Conservation (phyloP, 1,140 invertebrate genomes). For the Micrasema longulum region DNA sequence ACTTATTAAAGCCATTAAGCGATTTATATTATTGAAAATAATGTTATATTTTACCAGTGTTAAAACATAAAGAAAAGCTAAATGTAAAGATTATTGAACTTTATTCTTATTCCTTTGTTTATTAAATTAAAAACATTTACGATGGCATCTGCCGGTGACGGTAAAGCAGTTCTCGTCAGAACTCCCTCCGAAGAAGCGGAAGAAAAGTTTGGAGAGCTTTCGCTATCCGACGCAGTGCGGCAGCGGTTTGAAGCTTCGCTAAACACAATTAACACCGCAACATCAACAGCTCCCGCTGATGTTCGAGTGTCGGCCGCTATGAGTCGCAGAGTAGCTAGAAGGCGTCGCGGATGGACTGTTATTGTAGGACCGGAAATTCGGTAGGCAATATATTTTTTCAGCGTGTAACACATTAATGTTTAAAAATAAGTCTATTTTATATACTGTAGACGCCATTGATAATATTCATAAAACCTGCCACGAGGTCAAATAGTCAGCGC, state of each 20-base stretch:
- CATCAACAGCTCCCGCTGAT: no score
- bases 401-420: neutral
- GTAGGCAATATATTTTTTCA: constrained; percentile 61
- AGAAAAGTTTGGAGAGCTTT: constrained; percentile 33
- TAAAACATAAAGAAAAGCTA: neutral
- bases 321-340: constrained; percentile 63
- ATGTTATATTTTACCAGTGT: neutral
- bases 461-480: no score
- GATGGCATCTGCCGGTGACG: constrained; percentile 41
- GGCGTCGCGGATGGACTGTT: constrained; percentile 74
- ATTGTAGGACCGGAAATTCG: constrained; percentile 73
- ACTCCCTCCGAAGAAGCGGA: constrained; percentile 40
- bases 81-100: neutral
- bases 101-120: neutral
- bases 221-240: constrained; percentile 45
- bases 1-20: neutral
- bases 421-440: no score
- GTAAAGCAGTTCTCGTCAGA: constrained; percentile 48
- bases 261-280: constrained; percentile 61
- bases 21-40: neutral
- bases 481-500: no score
- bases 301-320: constrained; percentile 58
- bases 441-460: no score
- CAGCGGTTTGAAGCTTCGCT: constrained; percentile 43
- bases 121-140: neutral